Conservation (phyloP, 2,113 vertebrate genomes). For the Sula dactylatra region DNA sequence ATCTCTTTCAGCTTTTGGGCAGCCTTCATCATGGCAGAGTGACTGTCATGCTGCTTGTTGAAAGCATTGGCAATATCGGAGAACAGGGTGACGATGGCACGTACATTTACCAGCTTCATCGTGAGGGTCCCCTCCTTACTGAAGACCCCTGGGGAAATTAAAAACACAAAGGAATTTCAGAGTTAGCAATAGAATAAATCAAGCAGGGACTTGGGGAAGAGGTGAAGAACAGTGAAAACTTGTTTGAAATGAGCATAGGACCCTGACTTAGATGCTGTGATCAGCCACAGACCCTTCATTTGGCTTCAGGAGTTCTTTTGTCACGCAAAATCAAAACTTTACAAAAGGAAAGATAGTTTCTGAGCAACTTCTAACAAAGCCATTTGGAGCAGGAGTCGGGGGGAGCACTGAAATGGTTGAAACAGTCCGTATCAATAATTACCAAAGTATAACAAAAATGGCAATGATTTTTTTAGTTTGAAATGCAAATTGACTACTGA, state of each 20-base stretch:
- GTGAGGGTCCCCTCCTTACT: conserved; percentile 10
- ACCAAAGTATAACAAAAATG: not conserved
- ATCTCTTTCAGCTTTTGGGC: conserved; percentile 29
- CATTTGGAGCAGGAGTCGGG: not conserved
- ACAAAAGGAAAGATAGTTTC: not conserved
- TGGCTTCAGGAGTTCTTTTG: not conserved
- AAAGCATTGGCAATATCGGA: conserved; percentile 57
- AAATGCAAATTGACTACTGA: not conserved
- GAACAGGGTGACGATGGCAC: conserved; percentile 64
- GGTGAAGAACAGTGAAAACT: not conserved
- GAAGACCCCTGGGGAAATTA: not conserved
- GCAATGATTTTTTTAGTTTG: not conserved
- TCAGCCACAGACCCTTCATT: not conserved
- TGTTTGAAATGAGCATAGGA: not conserved
- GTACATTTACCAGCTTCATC: conserved; percentile 57
- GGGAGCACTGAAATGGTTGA: not conserved
- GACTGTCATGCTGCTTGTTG: conserved; percentile 68
- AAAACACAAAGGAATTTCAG: not conserved
- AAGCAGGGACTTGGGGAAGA: no score
- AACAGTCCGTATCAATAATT: not conserved
- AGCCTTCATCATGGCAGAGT: conserved; percentile 57
- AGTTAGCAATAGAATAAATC: not conserved
- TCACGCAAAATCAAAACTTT: not conserved
- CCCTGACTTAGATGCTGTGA: not conserved
- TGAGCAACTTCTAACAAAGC: not conserved